phyloP scores from a whole-genome alignment of 2,888 invertebrate genomes.

The Vesta saturnalis region DNA sequence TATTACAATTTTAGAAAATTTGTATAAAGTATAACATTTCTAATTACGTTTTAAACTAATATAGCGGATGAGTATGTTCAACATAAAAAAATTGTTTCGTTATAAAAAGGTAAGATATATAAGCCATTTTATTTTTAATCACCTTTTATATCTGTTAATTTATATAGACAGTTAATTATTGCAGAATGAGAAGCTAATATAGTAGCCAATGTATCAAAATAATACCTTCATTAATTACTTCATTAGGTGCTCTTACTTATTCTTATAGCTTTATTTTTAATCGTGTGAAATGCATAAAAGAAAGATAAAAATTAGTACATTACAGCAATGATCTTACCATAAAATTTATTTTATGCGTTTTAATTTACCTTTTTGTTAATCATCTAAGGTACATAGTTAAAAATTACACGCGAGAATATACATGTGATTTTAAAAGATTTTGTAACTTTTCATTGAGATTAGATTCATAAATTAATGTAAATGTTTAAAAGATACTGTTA shows the following conservation, averaged over 20 bases:
- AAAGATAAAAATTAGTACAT: conserved; percentile 3
- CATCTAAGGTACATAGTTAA: neutral
- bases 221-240: neutral
- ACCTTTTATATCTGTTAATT: neutral
- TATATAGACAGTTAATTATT: neutral
- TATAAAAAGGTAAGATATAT: too few relatives aligned
- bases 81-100: too few relatives aligned
- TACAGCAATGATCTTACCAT: neutral
- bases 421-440: neutral
- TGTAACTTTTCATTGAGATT: conserved; percentile 2
- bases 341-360: neutral
- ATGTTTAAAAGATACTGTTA: conserved; percentile 26
- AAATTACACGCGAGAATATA: neutral
- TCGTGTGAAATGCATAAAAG: conserved; percentile 5
- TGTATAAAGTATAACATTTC: too few relatives aligned
- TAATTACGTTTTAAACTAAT: too few relatives aligned
- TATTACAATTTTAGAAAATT: too few relatives aligned
- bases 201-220: neutral
- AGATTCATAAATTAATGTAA: conserved; percentile 17
- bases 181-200: neutral
- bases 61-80: too few relatives aligned
- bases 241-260: neutral
- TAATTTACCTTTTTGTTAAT: neutral
- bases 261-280: neutral
- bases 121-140: too few relatives aligned